These are phyloP conservation scores for Flexamia atlantica DNA, from an alignment of 2,888 invertebrate species.

Conservation along the genomic window DNA sequence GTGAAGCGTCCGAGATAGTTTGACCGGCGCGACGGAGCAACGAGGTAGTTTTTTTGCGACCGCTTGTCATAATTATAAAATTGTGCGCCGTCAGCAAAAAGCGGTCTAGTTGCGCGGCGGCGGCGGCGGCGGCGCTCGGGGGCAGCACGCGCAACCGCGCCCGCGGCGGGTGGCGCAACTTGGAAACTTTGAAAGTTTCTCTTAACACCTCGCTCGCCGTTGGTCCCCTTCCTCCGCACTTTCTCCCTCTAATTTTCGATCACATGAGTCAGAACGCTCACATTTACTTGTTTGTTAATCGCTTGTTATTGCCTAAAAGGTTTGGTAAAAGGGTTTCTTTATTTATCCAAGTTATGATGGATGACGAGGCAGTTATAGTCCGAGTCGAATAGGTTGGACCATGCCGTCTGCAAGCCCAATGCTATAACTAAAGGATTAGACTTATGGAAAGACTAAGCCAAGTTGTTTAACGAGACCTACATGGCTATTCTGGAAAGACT, in stretches of 20 bases:
- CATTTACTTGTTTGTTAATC: too few species aligned
- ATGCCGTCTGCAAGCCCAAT: too few species aligned
- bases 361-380: too few species aligned
- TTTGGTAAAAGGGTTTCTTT: too few species aligned
- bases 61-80: constrained; percentile 56
- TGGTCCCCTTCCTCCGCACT: constrained; percentile 2
- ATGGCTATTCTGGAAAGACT: too few species aligned
- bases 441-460: too few species aligned
- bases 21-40: background rate
- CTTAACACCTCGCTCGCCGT: background rate
- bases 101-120: constrained; percentile 6
- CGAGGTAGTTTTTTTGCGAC: constrained; percentile 40
- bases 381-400: too few species aligned
- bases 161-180: background rate
- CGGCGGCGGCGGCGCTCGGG: constrained; percentile 14
- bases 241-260: background rate
- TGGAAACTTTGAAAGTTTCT: constrained; percentile 15
- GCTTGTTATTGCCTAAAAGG: too few species aligned
- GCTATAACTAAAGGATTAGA: too few species aligned
- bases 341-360: too few species aligned
- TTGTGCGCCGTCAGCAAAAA: constrained; percentile 34
- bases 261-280: background rate
- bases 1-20: constrained; percentile 10
- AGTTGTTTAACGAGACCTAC: too few species aligned
- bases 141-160: constrained; percentile 14